Evolutionary conservation across 1,140 invertebrate genomes (phyloP), one percentile per base, ranked within the genome.

Genomic region (Solenopsis fugax): DNA sequence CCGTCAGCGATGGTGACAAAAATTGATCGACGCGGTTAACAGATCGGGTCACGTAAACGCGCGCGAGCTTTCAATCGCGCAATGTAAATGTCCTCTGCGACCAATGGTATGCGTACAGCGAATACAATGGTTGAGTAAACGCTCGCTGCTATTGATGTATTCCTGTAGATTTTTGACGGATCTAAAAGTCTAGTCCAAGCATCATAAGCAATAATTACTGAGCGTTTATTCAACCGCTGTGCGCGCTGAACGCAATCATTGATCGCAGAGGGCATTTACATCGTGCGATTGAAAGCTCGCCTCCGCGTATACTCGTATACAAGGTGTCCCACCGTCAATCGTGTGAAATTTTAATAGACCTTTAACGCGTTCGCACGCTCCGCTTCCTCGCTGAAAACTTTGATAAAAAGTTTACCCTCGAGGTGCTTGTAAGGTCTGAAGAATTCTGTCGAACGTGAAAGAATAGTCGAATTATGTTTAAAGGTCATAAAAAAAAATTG

Each of bases 31-130:
- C 56, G 54, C 54, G 37, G 71, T 86, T 88, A 81, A 29, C 75
- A 85, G 86, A 87, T 81, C 86, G 80, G 75, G 75, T 88, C 87
- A 89, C 82, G 86, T 84, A 73, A 78, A 89, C 29, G 76, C 69
- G 67, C 37, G 62, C 72, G 80, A 85, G 86, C 72, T 71, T 85
- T 76, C 69, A 87, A 87, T 87, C 78, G 72, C 69, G 76, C 85
- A 45, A 80, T 85, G 62, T 67, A 85, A 76, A 87, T 76, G 71
- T 58, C 72, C 60, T 76, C 48, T 45, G 60, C 84, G 84, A 85
- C 78, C 81, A 75, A 84, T 84, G 81, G 29, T 29, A n/a, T 29
- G 29, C 29, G 29, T 29, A 1, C 29, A 29, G 29, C 29, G 29
- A 29, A 29, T 2, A 29, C 29, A 29, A 29, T 29, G 29, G 29